phyloP scores from a whole-genome alignment of 2,888 invertebrate species.

The Spisula solida region DNA sequence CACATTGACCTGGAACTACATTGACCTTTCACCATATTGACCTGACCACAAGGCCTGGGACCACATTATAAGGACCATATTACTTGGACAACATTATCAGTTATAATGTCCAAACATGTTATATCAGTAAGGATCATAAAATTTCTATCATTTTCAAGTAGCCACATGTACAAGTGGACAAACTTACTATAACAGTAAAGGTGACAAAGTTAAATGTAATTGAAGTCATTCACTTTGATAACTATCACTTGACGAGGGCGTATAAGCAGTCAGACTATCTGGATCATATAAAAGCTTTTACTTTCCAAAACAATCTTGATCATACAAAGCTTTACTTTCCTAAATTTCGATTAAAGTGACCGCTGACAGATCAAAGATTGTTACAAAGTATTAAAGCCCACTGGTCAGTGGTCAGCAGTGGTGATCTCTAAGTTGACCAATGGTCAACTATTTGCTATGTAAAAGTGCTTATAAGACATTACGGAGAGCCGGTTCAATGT shows the following conservation, averaged over 20 bases:
- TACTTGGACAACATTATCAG: too few relatives aligned
- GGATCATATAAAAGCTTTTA: conserved; percentile 7
- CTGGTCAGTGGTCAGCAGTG: not conserved
- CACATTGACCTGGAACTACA: too few relatives aligned
- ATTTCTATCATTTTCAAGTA: not conserved
- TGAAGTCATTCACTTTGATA: not conserved
- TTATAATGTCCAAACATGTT: too few relatives aligned
- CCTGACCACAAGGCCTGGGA: too few relatives aligned
- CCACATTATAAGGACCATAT: too few relatives aligned
- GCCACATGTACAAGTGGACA: not conserved
- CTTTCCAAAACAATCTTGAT: conserved; percentile 18
- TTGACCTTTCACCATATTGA: too few relatives aligned
- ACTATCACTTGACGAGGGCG: conserved; percentile 22
- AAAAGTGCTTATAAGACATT: conserved; percentile 36
- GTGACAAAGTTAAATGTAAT: conserved; percentile 19
- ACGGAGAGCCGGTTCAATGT: conserved; percentile 18
- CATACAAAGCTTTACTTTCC: conserved; percentile 19
- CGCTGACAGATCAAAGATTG: conserved; percentile 60
- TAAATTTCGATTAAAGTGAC: conserved; percentile 62
- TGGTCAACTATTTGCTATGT: conserved; percentile 34
- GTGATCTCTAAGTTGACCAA: not conserved
- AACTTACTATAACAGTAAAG: not conserved
- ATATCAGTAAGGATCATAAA: too few relatives aligned
- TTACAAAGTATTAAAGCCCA: conserved; percentile 26
- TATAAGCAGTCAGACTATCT: conserved; percentile 26